A percentile compares a stretch with the other conserved stretches of the same genome.
phyloP scores from a whole-genome alignment of 1,140 invertebrate genomes.

The Zaprionus ornatus region DNA sequence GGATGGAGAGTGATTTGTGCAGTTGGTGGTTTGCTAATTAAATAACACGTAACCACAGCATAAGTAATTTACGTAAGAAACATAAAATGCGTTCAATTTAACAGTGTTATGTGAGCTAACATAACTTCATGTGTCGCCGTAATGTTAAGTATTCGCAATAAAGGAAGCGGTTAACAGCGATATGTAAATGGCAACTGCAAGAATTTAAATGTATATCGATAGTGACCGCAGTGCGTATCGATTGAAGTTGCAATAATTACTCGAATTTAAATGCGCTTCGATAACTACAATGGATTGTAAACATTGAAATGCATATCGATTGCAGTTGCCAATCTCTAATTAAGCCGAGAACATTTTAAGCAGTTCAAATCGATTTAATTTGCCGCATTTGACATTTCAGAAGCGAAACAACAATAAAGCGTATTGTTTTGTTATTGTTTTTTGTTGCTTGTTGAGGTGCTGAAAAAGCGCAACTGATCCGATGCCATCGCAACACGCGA shows the following conservation, averaged over 20 bases:
- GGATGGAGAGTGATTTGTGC: neutral
- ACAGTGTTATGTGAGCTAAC: neutral
- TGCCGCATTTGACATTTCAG: slow-evolving; percentile 57
- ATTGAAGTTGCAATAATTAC: no score
- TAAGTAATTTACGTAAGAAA: neutral
- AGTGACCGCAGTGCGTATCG: neutral
- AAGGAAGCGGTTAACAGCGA: neutral
- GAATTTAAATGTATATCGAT: neutral
- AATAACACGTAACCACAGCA: slow-evolving; percentile 5
- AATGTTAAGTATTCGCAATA: neutral
- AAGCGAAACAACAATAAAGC: neutral
- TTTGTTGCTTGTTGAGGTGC: neutral
- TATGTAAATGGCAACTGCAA: neutral
- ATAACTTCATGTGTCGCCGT: neutral
- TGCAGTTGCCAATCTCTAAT: neutral
- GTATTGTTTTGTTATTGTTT: neutral
- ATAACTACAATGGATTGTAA: no score
- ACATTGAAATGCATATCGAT: neutral
- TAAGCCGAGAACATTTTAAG: neutral
- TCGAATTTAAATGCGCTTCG: no score
- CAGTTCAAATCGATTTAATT: slow-evolving; percentile 44
- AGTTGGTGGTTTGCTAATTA: slow-evolving; percentile 10
- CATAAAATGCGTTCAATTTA: neutral
- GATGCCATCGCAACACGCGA: neutral
- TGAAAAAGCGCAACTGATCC: slow-evolving; percentile 18